phyloP scores from a whole-genome alignment of 1,140 invertebrate species.

The Drosophila aff. region DNA sequence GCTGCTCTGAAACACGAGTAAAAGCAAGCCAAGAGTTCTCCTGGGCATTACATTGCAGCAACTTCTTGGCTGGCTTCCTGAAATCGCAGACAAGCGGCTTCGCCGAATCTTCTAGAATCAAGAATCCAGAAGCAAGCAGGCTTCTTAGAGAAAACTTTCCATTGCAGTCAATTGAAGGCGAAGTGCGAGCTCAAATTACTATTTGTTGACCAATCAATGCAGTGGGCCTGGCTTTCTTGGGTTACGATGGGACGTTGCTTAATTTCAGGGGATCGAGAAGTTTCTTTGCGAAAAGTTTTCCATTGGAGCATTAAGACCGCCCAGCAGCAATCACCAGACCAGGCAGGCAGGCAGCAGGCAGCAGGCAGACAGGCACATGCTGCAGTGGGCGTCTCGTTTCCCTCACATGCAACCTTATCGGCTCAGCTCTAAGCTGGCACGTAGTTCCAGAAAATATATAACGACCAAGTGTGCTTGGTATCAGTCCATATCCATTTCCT shows the following conservation, averaged over 20 bases:
- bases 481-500: conserved; percentile 43
- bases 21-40: no score
- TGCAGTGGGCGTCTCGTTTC: conserved; percentile 62
- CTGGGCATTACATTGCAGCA: background rate
- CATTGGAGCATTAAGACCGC: conserved; percentile 4
- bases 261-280: conserved; percentile 35
- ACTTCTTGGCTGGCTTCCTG: background rate
- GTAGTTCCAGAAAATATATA: conserved; percentile 13
- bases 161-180: conserved; percentile 59
- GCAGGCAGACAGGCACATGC: conserved; percentile 33
- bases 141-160: conserved; percentile 65
- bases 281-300: conserved; percentile 25
- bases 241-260: conserved; percentile 10
- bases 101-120: conserved; percentile 45
- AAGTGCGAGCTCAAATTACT: conserved; percentile 56
- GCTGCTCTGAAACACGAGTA: background rate
- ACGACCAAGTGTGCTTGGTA: conserved; percentile 17
- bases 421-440: conserved; percentile 16
- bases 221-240: conserved; percentile 14
- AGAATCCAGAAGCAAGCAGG: conserved; percentile 16
- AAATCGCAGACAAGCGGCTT: conserved; percentile 13
- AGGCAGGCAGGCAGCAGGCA: background rate
- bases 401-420: conserved; percentile 48
- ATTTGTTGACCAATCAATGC: conserved; percentile 62
- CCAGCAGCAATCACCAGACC: conserved; percentile 29